Evolutionary conservation across 2,113 vertebrate genomes (phyloP).

Genomic region (Pseudopipra pipra): DNA sequence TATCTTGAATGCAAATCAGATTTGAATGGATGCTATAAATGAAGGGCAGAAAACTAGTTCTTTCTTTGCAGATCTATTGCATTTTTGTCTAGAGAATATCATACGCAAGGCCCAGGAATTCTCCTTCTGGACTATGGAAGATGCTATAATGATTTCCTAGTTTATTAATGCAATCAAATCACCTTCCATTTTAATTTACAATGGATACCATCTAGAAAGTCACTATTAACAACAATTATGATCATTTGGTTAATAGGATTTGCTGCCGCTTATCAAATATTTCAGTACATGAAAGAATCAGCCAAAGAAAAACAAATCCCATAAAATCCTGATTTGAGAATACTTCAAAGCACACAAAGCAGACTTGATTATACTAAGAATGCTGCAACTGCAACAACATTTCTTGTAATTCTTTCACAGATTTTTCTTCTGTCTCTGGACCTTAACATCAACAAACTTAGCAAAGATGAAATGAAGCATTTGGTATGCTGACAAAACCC

Average conservation of each 20-base stretch:
- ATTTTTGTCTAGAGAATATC: neutral
- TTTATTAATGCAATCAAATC: constrained; percentile 20
- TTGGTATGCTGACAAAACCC: constrained; percentile 12
- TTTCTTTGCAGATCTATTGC: neutral
- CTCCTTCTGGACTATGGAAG: constrained; percentile 49
- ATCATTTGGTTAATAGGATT: neutral
- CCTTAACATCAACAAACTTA: constrained; percentile 48
- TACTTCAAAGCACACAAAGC: neutral
- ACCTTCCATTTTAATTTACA: neutral
- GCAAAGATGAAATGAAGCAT: constrained; percentile 23
- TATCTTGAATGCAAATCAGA: constrained; percentile 51
- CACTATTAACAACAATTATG: neutral
- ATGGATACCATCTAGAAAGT: neutral
- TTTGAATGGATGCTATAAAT: constrained; percentile 37
- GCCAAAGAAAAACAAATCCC: neutral
- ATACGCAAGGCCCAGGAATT: constrained; percentile 7
- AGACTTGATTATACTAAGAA: constrained; percentile 11
- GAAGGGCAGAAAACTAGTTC: constrained; percentile 35
- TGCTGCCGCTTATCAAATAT: constrained; percentile 5
- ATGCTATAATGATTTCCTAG: neutral
- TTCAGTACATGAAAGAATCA: neutral
- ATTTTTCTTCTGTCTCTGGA: constrained; percentile 21
- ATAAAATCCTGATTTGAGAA: neutral
- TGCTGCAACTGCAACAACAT: constrained; percentile 19
- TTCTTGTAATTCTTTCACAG: constrained; percentile 27